phyloP scores from a whole-genome alignment of 1,140 invertebrate genomes.

The Microvelia longipes region DNA sequence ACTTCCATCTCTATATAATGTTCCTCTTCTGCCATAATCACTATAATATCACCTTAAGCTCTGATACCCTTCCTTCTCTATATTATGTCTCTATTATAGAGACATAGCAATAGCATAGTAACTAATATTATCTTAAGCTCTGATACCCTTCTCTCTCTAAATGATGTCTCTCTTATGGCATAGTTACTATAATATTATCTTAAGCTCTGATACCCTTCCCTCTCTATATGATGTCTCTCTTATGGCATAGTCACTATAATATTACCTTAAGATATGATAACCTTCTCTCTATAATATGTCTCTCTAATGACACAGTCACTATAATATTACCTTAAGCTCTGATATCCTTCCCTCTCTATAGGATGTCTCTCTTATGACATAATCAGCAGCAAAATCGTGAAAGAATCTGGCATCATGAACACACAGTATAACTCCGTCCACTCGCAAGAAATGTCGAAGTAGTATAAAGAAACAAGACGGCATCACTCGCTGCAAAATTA shows the following conservation, averaged over 20 bases:
- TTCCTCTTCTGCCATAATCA: too few species aligned
- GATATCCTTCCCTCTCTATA: conserved; percentile 50
- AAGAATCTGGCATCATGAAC: conserved; percentile 86
- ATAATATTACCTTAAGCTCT: conserved; percentile 37
- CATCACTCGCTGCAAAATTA: conserved; percentile 75
- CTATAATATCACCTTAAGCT: conserved; percentile 41
- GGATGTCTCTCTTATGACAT: conserved; percentile 60
- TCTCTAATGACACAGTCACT: too few species aligned
- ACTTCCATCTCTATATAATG: conserved; percentile 74
- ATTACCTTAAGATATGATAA: conserved; percentile 78
- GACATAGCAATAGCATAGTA: conserved; percentile 60
- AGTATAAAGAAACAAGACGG: conserved; percentile 82
- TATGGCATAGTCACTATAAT: conserved; percentile 53
- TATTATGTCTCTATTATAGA: conserved; percentile 59
- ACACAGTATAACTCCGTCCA: conserved; percentile 79
- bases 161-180: too few species aligned
- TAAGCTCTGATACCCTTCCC: conserved; percentile 45
- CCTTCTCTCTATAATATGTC: conserved; percentile 80
- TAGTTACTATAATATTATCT: too few species aligned
- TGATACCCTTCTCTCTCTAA: conserved; percentile 83
- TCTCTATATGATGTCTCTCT: conserved; percentile 61
- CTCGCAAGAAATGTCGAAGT: conserved; percentile 77
- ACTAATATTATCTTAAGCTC: conserved; percentile 67
- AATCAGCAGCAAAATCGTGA: conserved; percentile 59
- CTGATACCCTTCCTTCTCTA: conserved; percentile 48